Evolutionary conservation across 2,888 invertebrate species (phyloP).

Genomic region (Synergus umbraculus): DNA sequence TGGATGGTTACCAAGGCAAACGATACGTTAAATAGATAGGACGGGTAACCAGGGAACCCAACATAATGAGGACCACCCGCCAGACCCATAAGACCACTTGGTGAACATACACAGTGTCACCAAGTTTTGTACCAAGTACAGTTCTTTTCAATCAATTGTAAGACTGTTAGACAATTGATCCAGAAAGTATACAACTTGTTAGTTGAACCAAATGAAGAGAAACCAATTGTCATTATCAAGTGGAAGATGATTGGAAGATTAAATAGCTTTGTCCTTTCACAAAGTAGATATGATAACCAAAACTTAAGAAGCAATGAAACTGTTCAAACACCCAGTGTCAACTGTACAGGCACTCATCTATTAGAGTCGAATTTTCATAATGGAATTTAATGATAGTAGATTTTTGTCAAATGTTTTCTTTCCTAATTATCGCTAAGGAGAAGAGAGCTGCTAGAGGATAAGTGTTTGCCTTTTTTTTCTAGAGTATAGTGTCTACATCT

Average conservation of each 20-base stretch:
- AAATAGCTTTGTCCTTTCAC: background rate
- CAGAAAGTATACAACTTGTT: background rate
- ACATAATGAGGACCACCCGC: constrained; percentile 78
- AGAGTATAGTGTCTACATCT: background rate
- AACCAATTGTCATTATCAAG: background rate
- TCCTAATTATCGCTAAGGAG: constrained; percentile 13
- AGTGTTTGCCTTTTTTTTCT: constrained; percentile 36
- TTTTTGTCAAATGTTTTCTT: constrained; percentile 34
- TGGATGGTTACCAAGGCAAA: constrained; percentile 77
- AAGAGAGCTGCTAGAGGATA: constrained; percentile 11
- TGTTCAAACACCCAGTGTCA: constrained; percentile 10
- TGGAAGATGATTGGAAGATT: background rate
- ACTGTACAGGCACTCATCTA: background rate
- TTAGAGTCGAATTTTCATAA: background rate
- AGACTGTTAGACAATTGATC: background rate
- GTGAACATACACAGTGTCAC: constrained; percentile 64
- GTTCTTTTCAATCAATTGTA: background rate
- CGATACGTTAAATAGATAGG: constrained; percentile 78
- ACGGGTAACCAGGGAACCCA: constrained; percentile 69
- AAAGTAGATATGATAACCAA: background rate
- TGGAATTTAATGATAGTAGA: constrained; percentile 4
- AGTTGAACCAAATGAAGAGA: background rate
- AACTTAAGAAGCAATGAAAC: constrained; percentile 33
- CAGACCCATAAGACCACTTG: constrained; percentile 65
- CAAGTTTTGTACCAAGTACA: constrained; percentile 47